Conservation (phyloP, 2,797 vertebrate genomes). For the Triplophysa bombifrons region DNA sequence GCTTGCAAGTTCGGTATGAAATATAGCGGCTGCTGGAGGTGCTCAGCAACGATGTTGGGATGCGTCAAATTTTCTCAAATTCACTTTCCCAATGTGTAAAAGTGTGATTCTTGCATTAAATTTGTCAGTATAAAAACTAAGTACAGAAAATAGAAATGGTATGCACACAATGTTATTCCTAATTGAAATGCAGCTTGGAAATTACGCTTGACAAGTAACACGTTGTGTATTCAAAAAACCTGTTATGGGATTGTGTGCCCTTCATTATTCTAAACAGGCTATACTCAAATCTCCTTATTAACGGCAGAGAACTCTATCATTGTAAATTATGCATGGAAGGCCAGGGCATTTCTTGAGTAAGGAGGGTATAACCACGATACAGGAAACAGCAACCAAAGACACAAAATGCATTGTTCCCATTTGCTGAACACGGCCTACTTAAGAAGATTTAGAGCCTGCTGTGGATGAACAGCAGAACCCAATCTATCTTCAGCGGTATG, state of each 20-base stretch:
- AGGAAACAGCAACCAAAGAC: not conserved
- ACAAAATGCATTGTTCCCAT: slow-evolving; percentile 13
- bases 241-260: not conserved
- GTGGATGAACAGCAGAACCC: not conserved
- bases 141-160: no score
- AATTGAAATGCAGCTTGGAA: no score
- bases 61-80: no score
- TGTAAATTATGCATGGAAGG: slow-evolving; percentile 44
- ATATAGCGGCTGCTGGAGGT: no score
- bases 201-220: no score
- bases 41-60: no score
- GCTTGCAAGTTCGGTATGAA: no score
- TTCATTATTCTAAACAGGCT: not conserved
- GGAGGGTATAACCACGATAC: slow-evolving; percentile 13
- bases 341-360: slow-evolving; percentile 29
- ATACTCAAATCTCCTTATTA: not conserved
- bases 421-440: slow-evolving; percentile 44
- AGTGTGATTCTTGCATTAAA: no score
- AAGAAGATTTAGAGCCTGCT: slow-evolving; percentile 29
- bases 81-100: no score
- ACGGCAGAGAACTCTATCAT: slow-evolving; percentile 31
- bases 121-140: no score
- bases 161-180: no score
- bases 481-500: not conserved
- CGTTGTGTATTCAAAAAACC: no score